phyloP scores from a whole-genome alignment of 2,113 vertebrate genomes.

The Pluvianellus socialis region DNA sequence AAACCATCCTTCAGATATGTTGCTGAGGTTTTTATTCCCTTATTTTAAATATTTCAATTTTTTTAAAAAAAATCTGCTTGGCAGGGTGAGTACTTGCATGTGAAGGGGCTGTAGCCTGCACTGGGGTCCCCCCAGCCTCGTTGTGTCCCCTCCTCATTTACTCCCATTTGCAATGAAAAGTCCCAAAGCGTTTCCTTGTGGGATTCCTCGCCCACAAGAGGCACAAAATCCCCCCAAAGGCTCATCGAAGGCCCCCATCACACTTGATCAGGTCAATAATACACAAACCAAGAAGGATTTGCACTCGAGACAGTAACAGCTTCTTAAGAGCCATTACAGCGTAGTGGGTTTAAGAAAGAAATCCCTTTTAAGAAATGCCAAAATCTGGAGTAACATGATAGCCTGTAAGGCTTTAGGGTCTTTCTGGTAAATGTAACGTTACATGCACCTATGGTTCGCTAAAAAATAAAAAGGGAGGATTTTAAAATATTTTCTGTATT shows the following conservation, averaged over 20 bases:
- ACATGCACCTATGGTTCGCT: neutral
- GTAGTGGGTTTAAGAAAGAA: slow-evolving; percentile 53
- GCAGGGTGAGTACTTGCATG: neutral
- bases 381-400: slow-evolving; percentile 43
- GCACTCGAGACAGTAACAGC: slow-evolving; percentile 62
- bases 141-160: neutral
- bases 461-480: neutral
- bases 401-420: neutral
- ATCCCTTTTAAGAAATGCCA: slow-evolving; percentile 67
- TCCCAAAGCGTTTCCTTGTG: neutral
- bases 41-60: neutral
- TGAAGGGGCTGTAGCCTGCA: neutral
- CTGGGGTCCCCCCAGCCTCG: rapidly evolving
- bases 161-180: neutral
- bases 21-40: neutral
- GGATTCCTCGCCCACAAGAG: neutral
- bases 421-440: slow-evolving; percentile 4
- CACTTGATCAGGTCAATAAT: slow-evolving; percentile 58
- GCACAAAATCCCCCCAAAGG: neutral
- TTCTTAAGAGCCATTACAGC: slow-evolving; percentile 67
- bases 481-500: neutral
- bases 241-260: neutral
- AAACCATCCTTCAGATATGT: neutral
- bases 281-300: slow-evolving; percentile 70
- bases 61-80: neutral